Conservation (phyloP, 2,797 vertebrate species). For the Anomalospiza imberbis region DNA sequence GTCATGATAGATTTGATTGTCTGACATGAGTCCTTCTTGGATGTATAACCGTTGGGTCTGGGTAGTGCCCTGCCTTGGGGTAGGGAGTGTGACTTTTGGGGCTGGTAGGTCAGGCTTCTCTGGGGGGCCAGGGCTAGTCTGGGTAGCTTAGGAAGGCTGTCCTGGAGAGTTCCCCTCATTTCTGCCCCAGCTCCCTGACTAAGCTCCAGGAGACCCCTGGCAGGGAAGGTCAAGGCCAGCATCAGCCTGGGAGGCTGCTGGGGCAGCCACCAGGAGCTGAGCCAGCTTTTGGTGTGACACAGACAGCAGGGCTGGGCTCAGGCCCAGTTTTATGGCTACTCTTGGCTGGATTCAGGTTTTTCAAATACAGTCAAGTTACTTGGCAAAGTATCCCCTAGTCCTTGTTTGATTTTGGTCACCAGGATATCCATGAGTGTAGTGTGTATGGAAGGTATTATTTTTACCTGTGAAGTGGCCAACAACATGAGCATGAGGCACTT, state of each 20-base stretch:
- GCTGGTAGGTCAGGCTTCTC: background rate
- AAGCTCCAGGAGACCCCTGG: background rate
- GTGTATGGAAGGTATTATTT: background rate
- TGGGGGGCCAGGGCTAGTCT: background rate
- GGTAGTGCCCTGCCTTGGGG: too few relatives aligned
- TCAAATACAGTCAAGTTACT: fast-evolving
- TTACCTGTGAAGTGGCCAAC: background rate
- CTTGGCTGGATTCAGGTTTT: background rate
- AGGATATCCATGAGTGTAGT: fast-evolving
- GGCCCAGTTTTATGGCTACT: background rate
- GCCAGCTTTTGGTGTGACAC: background rate
- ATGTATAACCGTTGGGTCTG: background rate
- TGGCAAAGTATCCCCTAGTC: background rate
- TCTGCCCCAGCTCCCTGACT: background rate
- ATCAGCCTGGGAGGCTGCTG: background rate
- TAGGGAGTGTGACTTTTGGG: background rate
- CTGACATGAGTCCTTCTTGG: background rate
- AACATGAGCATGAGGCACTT: background rate
- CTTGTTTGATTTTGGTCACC: background rate
- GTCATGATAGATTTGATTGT: background rate
- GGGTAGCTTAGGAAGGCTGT: background rate
- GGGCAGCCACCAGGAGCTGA: background rate
- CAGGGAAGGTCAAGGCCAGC: background rate
- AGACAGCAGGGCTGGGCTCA: background rate
- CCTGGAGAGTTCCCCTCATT: background rate